Percentiles rank a stretch among this genome's conserved stretches.
These are phyloP conservation scores for Aegypius monachus DNA, from an alignment of 2,113 vertebrate species.

Conservation along the genomic window DNA sequence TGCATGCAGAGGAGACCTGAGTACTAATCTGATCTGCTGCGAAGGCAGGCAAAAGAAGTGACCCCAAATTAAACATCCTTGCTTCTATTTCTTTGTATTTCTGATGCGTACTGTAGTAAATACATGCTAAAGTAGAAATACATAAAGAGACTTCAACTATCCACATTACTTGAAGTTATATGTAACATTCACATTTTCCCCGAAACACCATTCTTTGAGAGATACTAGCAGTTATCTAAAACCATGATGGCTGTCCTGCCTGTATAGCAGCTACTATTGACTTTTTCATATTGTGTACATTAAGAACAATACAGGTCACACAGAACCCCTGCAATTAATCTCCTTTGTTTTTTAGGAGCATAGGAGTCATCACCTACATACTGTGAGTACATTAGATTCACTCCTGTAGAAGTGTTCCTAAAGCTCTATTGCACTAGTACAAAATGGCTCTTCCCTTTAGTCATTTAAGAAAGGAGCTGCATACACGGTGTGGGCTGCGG, in stretches of 20 bases:
- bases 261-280: not conserved
- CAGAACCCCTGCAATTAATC: not conserved
- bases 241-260: not conserved
- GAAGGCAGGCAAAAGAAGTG: not conserved
- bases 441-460: not conserved
- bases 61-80: not conserved
- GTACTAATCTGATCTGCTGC: not conserved
- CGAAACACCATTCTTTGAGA: not conserved
- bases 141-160: not conserved
- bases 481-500: not conserved
- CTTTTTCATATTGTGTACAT: not conserved
- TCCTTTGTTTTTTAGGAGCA: conserved; percentile 85
- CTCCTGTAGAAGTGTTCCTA: not conserved
- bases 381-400: conserved; percentile 83
- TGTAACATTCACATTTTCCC: not conserved
- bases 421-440: not conserved
- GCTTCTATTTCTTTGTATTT: not conserved
- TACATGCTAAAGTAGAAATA: not conserved
- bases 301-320: not conserved
- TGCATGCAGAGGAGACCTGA: not conserved
- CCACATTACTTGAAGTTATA: not conserved
- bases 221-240: not conserved
- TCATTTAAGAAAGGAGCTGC: not conserved
- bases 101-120: not conserved
- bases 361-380: conserved; percentile 98